Evolutionary conservation across 1,140 invertebrate species (phyloP).

Genomic region (Fopius arisanus): DNA sequence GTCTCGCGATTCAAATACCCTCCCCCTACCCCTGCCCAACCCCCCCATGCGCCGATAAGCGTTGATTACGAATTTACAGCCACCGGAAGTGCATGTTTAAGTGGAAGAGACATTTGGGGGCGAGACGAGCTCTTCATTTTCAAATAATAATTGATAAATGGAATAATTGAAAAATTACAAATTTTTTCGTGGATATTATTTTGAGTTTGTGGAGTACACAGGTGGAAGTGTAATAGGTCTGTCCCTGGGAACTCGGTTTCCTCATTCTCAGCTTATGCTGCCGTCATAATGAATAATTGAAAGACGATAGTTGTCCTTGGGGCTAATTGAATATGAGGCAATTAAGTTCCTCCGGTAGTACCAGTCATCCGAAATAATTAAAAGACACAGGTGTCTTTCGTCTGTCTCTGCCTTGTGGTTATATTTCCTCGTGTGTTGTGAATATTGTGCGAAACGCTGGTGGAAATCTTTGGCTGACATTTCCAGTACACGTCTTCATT

Average conservation of each 20-base stretch:
- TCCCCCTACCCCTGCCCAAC: too few relatives aligned
- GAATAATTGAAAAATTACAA: too few relatives aligned
- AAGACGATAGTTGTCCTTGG: slow-evolving; percentile 37
- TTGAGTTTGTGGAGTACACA: background rate
- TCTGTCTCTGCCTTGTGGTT: background rate
- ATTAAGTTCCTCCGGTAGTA: slow-evolving; percentile 26
- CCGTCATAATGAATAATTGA: slow-evolving; percentile 27
- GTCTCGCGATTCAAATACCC: background rate
- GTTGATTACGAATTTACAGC: slow-evolving; percentile 1
- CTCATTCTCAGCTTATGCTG: background rate
- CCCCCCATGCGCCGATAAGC: slow-evolving; percentile 7
- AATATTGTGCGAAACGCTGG: background rate
- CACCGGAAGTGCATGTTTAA: background rate
- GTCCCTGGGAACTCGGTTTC: background rate
- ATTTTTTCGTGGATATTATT: too few relatives aligned
- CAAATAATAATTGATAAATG: background rate
- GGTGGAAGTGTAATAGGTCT: background rate
- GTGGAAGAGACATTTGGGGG: background rate
- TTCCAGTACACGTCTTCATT: too few relatives aligned
- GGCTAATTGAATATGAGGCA: slow-evolving; percentile 39
- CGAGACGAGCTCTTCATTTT: background rate
- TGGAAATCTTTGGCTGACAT: too few relatives aligned
- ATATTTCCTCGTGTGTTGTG: background rate
- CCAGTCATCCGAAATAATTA: slow-evolving; percentile 37
- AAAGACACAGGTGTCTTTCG: slow-evolving; percentile 33